Evolutionary conservation across 2,888 invertebrate genomes (phyloP).

Genomic region (Elmis aenea): DNA sequence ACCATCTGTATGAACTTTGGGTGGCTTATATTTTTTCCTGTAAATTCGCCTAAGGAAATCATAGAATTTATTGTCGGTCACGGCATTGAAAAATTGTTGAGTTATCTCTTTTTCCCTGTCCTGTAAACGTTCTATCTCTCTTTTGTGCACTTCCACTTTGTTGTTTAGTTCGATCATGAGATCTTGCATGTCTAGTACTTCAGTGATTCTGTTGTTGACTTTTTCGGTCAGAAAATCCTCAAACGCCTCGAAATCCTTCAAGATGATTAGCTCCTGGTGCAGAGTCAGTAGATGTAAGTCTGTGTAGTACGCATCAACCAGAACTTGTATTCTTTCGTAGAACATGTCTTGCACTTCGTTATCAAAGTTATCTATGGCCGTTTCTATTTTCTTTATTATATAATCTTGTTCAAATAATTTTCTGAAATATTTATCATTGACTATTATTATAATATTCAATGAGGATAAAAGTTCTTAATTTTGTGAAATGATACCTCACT

Average conservation of each 20-base stretch:
- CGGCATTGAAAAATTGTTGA: slow-evolving; percentile 51
- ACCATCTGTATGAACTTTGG: slow-evolving; percentile 55
- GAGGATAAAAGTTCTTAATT: no score
- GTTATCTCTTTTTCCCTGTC: slow-evolving; percentile 51
- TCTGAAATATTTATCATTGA: slow-evolving; percentile 39
- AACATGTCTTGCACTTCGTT: slow-evolving; percentile 53
- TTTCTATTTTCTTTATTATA: slow-evolving; percentile 56
- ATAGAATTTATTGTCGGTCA: slow-evolving; percentile 69
- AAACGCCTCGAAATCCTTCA: slow-evolving; percentile 67
- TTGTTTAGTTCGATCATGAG: slow-evolving; percentile 49
- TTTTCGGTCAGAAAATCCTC: slow-evolving; percentile 58
- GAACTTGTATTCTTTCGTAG: slow-evolving; percentile 54
- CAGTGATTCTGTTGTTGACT: slow-evolving; percentile 32
- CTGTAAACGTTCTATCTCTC: slow-evolving; percentile 44
- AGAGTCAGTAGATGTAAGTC: slow-evolving; percentile 61
- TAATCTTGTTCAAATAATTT: slow-evolving; percentile 63
- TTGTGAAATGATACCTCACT: no score
- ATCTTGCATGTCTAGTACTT: slow-evolving; percentile 52
- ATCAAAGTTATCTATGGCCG: slow-evolving; percentile 62
- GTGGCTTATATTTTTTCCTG: slow-evolving; percentile 74
- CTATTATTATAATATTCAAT: no score
- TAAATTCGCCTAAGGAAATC: slow-evolving; percentile 77
- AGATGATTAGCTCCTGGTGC: slow-evolving; percentile 68
- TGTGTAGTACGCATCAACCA: slow-evolving; percentile 56
- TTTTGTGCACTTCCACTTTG: slow-evolving; percentile 50